A percentile compares a stretch with the other conserved stretches of the same genome.
phyloP scores from a whole-genome alignment of 2,113 vertebrate genomes.

The Ramphastos sulfuratus region DNA sequence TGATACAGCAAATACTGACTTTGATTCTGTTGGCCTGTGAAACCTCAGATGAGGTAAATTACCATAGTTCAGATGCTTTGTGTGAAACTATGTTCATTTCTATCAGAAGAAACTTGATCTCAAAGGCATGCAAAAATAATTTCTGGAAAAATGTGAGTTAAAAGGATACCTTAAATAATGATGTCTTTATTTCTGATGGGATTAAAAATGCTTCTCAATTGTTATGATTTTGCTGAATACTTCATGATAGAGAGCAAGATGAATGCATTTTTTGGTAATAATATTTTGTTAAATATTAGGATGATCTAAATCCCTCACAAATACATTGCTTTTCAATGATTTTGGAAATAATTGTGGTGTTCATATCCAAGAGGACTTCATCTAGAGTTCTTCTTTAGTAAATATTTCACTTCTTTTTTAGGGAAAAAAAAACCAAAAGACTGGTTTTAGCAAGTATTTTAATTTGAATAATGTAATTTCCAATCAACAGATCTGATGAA shows the following conservation, averaged over 20 bases:
- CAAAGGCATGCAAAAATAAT: not conserved
- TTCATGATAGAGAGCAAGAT: not conserved
- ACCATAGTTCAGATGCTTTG: not conserved
- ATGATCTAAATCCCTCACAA: not conserved
- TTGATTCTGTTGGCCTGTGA: not conserved
- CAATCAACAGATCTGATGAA: not conserved
- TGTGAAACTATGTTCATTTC: not conserved
- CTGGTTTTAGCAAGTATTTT: not conserved
- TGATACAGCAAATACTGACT: not conserved
- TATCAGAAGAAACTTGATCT: not conserved
- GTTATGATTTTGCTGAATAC: not conserved
- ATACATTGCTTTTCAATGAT: not conserved
- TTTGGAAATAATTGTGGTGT: not conserved
- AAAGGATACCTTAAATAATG: not conserved
- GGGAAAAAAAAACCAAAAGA: rapidly evolving
- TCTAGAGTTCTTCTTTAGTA: not conserved
- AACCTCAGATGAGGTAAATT: not conserved
- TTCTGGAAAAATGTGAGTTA: not conserved
- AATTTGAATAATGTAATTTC: not conserved
- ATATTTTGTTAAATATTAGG: not conserved
- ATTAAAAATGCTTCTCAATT: not conserved
- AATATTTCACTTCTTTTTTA: not conserved
- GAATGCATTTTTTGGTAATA: not conserved
- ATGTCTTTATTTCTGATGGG: not conserved
- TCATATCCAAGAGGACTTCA: not conserved